Evolutionary conservation across 1,140 invertebrate species (phyloP).

Genomic region (Eriosoma lanigerum): DNA sequence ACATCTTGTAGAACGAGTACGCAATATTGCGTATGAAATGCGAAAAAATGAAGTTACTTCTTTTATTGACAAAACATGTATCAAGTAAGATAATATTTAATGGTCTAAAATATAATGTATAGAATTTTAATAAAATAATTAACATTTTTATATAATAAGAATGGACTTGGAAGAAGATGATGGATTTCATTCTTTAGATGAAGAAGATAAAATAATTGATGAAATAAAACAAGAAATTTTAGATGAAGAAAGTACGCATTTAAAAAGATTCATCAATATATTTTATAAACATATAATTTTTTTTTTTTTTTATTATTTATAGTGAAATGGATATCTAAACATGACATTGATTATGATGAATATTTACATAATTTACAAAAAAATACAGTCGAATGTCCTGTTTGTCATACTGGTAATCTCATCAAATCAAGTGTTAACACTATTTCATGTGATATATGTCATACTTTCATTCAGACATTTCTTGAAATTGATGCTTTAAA

Average conservation of each 20-base stretch:
- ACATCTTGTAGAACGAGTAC: slow-evolving; percentile 34
- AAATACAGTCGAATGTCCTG: slow-evolving; percentile 40
- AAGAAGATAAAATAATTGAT: slow-evolving; percentile 45
- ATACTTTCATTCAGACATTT: slow-evolving; percentile 23
- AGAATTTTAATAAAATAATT: background rate
- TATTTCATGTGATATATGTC: slow-evolving; percentile 36
- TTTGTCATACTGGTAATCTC: slow-evolving; percentile 21
- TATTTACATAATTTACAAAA: slow-evolving; percentile 44
- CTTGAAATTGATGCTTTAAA: slow-evolving; percentile 35
- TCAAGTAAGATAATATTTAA: slow-evolving; percentile 17
- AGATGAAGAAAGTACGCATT: slow-evolving; percentile 44
- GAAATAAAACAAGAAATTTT: slow-evolving; percentile 48
- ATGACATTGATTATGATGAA: slow-evolving; percentile 28
- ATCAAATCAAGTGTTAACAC: background rate
- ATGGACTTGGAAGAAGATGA: slow-evolving; percentile 43
- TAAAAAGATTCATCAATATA: background rate
- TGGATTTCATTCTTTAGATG: slow-evolving; percentile 43
- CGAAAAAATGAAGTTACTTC: slow-evolving; percentile 33
- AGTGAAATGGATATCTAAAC: slow-evolving; percentile 41
- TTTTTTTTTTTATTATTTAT: background rate
- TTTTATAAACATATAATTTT: no score
- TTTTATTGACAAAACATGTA: slow-evolving; percentile 42
- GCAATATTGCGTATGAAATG: slow-evolving; percentile 35
- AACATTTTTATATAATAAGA: slow-evolving; percentile 3
- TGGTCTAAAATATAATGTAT: no score